Evolutionary conservation across 30 jellyfish, hydroid and myxozoan genomes (phyloP).

Genomic region (Chrysaora quinquecirrha): DNA sequence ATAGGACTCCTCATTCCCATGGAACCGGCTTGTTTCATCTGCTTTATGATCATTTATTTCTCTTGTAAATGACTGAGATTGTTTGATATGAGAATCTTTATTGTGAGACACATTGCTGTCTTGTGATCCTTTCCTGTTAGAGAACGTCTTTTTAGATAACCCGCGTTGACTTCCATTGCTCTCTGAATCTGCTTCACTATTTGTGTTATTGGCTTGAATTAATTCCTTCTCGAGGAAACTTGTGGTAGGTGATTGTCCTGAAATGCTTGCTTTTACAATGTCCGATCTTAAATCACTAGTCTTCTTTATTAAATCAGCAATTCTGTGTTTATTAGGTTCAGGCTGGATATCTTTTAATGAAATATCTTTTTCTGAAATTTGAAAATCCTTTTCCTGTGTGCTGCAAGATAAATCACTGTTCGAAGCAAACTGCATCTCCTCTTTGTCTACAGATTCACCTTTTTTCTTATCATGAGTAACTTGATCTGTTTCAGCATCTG

Average conservation of each 20-base stretch:
- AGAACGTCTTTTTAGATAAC: not conserved
- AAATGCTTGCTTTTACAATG: not conserved
- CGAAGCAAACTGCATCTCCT: not conserved
- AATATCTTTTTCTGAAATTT: too few species aligned
- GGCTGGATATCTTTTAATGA: not conserved
- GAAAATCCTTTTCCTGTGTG: not conserved
- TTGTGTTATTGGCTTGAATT: too few species aligned
- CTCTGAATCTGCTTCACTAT: not conserved
- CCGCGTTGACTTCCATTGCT: not conserved
- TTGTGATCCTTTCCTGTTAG: too few species aligned
- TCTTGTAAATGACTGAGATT: too few species aligned
- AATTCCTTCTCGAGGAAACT: not conserved
- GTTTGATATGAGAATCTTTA: too few species aligned
- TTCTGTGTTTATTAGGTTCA: not conserved
- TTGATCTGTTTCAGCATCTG: not conserved
- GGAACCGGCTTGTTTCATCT: too few species aligned
- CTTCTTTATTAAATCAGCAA: not conserved
- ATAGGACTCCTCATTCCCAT: too few species aligned
- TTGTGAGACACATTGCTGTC: constrained; percentile 7
- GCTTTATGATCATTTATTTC: too few species aligned
- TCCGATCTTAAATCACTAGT: not conserved
- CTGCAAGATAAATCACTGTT: not conserved
- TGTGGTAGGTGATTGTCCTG: not conserved
- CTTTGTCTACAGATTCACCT: not conserved
- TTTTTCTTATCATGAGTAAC: not conserved